Evolutionary conservation across 1,140 invertebrate species (phyloP), one percentile per base, ranked within the genome.

Genomic region (Bombus vancouverensis): DNA sequence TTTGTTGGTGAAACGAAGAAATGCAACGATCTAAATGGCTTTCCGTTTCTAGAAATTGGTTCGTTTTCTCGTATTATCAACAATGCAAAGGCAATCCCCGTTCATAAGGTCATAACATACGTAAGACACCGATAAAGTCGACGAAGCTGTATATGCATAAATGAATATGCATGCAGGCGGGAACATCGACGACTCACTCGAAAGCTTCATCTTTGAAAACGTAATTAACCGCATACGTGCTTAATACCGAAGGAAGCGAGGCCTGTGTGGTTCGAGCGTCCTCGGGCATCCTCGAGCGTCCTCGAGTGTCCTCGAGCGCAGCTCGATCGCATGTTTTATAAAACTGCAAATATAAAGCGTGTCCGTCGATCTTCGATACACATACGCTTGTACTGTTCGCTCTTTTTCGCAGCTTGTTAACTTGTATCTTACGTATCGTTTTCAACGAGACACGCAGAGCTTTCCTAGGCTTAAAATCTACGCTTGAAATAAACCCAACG

Each of bases 181-280:
- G 22, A 79, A 78, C 82, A 83, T 83, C 81, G 34, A 77, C 73
- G 74, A 83, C 44, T 83, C 72, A 65, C 80, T 81, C 34, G 37
- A 53, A 59, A 44, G 34, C 44, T 68, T 82, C 81, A 65, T 84
- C 82, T 84, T 78, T 79, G 82, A 84, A 84, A 71, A 84, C 57
- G 76, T 79, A 84, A 79, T 84, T 84, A 79, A 84, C 75, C 75
- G 65, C 65, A 39, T 70, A 84, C 82, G 75, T 78, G 82, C 75
- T 84, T 70, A 71, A 84, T 77, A n/a, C 22, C 66, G 66, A 79
- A 71, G 65, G 77, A 68, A 79, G n/a, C 37, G 74, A 57, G 32
- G 25, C 70, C 34, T 47, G 42, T 34, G 39, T 32, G 34, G 28
- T 15, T 39, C 53, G 57, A 77, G 25, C 28, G 57, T 34, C 74